Evolutionary conservation across 2,888 invertebrate species (phyloP).

Genomic region (Poecilus cupreus): DNA sequence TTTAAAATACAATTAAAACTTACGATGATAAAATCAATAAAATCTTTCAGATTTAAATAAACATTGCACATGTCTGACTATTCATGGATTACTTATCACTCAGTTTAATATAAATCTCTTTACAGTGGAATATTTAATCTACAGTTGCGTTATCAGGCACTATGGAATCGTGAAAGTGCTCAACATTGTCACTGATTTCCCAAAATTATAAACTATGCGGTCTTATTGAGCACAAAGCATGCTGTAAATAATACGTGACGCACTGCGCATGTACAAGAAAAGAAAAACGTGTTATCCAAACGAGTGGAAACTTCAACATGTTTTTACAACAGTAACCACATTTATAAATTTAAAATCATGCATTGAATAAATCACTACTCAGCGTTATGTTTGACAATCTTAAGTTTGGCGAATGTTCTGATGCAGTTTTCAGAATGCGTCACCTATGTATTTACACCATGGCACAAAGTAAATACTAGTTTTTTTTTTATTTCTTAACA

Average conservation of each 20-base stretch:
- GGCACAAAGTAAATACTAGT: background rate
- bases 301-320: no score
- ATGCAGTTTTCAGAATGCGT: no score
- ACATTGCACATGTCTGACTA: slow-evolving; percentile 59
- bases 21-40: background rate
- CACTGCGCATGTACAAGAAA: no score
- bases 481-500: background rate
- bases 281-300: no score
- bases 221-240: slow-evolving; percentile 24
- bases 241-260: background rate
- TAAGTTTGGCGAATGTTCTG: no score
- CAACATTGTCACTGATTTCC: background rate
- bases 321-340: no score
- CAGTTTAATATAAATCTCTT: slow-evolving; percentile 56
- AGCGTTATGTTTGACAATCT: no score
- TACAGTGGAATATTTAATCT: slow-evolving; percentile 48
- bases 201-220: slow-evolving; percentile 11
- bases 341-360: no score
- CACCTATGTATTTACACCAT: no score
- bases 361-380: no score
- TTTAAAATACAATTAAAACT: slow-evolving; percentile 9
- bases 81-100: slow-evolving; percentile 55
- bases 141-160: slow-evolving; percentile 58
- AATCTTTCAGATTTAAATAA: slow-evolving; percentile 51
- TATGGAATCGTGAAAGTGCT: slow-evolving; percentile 55